Conservation (phyloP, 1,140 invertebrate species). For the Onthophagus taurus region DNA sequence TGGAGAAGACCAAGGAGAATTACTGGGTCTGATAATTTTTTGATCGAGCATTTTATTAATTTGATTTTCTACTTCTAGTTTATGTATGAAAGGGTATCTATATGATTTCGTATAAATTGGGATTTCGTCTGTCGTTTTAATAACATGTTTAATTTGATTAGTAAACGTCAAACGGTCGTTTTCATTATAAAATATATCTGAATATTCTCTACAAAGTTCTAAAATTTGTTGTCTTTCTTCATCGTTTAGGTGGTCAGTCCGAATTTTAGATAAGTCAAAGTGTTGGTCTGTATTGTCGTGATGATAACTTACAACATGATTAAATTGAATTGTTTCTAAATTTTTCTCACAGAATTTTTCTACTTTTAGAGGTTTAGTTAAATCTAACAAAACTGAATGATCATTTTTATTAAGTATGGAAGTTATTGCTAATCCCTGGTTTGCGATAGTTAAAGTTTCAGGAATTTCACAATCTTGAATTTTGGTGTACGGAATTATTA, state of each 20-base stretch:
- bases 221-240: conserved; percentile 20
- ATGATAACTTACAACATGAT: no score
- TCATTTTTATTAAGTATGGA: no score
- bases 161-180: conserved; percentile 17
- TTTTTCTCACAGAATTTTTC: no score
- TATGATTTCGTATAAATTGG: conserved; percentile 22
- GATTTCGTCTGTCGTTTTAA: conserved; percentile 1
- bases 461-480: no score
- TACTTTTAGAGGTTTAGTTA: no score
- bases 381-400: no score
- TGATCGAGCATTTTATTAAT: conserved; percentile 22
- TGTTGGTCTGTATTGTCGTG: no score
- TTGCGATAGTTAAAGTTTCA: no score
- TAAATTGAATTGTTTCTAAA: no score
- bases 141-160: conserved; percentile 16
- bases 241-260: conserved; percentile 19
- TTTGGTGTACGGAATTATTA: no score
- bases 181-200: conserved; percentile 20
- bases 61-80: conserved; percentile 23
- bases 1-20: conserved; percentile 25
- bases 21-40: conserved; percentile 24
- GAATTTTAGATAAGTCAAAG: no score
- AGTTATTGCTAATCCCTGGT: no score
- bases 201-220: conserved; percentile 19
- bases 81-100: conserved; percentile 21